These are phyloP conservation scores for Acrossocheilus fasciatus DNA, from an alignment of 2,797 vertebrate species.

Conservation along the genomic window DNA sequence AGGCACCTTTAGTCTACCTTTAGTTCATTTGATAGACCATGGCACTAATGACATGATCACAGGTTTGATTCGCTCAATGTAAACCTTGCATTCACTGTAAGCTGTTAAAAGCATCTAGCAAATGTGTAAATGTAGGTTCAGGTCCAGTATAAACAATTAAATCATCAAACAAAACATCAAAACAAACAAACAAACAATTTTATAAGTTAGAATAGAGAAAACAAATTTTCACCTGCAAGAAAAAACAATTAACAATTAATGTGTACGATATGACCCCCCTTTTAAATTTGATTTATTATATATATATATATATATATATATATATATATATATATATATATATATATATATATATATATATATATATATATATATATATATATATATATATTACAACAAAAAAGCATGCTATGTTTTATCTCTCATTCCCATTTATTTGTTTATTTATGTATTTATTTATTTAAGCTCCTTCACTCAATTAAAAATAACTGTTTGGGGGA, in stretches of 20 bases:
- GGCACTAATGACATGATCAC: not conserved
- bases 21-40: not conserved
- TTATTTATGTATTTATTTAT: not conserved
- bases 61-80: not conserved
- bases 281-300: not conserved
- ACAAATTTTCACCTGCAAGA: not conserved
- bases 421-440: not conserved
- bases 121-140: not conserved
- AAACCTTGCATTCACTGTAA: not conserved
- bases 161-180: not conserved
- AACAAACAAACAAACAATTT: not conserved
- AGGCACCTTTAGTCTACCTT: not conserved
- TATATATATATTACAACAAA: not conserved
- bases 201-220: not conserved
- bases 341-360: too few species aligned
- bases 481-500: not conserved
- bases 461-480: not conserved
- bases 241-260: not conserved
- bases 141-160: not conserved
- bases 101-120: not conserved
- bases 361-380: too few species aligned
- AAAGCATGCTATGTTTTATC: not conserved
- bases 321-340: too few species aligned
- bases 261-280: not conserved
- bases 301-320: too few species aligned